A percentile compares a stretch with the other conserved stretches of the same genome.
Evolutionary conservation across 2,797 vertebrate species (phyloP).

Genomic region (Jordanella pulchra): DNA sequence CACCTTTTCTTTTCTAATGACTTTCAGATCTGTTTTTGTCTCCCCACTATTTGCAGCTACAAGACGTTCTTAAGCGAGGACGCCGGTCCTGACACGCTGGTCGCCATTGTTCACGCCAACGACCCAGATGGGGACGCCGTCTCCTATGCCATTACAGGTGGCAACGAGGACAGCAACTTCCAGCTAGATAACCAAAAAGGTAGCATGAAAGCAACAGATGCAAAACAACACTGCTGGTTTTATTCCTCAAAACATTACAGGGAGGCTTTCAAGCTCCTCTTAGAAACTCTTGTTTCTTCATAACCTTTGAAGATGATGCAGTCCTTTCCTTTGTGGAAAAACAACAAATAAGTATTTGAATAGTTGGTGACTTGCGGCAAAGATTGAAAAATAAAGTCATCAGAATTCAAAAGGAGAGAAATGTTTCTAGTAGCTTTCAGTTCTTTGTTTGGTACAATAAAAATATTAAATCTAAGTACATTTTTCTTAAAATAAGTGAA

Average conservation of each 20-base stretch:
- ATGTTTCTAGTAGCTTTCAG: too few relatives aligned
- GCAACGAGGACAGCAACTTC: conserved; percentile 92
- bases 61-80: conserved; percentile 91
- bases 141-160: conserved; percentile 86
- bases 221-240: background rate
- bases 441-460: too few relatives aligned
- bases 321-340: too few relatives aligned
- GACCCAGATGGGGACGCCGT: conserved; percentile 89
- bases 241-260: background rate
- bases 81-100: conserved; percentile 87
- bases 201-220: conserved; percentile 38
- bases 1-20: background rate
- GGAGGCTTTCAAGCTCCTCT: too few relatives aligned
- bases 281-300: too few relatives aligned
- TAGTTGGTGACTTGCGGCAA: too few relatives aligned
- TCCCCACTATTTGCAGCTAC: conserved; percentile 75
- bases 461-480: too few relatives aligned
- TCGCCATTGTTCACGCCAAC: conserved; percentile 86
- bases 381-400: too few relatives aligned
- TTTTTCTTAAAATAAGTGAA: too few relatives aligned
- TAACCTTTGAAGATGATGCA: too few relatives aligned
- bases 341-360: too few relatives aligned
- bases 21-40: background rate
- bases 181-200: conserved; percentile 89
- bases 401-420: too few relatives aligned